phyloP scores from a whole-genome alignment of 2,797 vertebrate species.

The Macropodus opercularis region DNA sequence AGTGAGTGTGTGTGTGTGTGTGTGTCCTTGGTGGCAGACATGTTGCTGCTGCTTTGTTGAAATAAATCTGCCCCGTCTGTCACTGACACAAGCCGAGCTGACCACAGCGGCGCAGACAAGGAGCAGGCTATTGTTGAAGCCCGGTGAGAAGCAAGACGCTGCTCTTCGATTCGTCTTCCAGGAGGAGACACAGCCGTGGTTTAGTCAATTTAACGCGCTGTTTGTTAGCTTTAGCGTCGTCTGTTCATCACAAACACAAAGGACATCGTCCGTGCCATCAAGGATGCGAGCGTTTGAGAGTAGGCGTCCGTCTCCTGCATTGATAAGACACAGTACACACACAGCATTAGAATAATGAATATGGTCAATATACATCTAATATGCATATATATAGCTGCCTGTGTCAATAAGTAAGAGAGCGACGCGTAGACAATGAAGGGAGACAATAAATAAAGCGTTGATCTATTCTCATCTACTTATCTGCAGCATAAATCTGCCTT shows the following conservation, averaged over 20 bases:
- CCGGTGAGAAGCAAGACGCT: conserved; percentile 32
- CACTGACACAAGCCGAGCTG: conserved; percentile 40
- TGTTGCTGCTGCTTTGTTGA: conserved; percentile 35
- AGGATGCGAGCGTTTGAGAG: conserved; percentile 40
- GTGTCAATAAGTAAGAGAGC: conserved; percentile 51
- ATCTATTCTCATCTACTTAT: conserved; percentile 50
- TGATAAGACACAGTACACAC: conserved; percentile 64
- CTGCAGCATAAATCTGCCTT: conserved; percentile 51
- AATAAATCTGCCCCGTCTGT: conserved; percentile 47
- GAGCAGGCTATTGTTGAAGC: conserved; percentile 14
- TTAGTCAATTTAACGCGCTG: conserved; percentile 62
- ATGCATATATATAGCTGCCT: conserved; percentile 58
- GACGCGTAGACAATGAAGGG: conserved; percentile 29
- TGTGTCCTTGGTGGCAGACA: too few species aligned
- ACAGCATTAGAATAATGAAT: conserved; percentile 63
- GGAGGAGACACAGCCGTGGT: conserved; percentile 50
- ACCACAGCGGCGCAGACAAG: not conserved
- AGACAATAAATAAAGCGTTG: conserved; percentile 48
- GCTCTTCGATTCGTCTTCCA: conserved; percentile 59
- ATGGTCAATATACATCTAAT: conserved; percentile 56
- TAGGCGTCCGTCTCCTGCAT: conserved; percentile 50
- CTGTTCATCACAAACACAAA: conserved; percentile 66
- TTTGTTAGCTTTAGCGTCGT: conserved; percentile 66
- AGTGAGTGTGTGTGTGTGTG: conserved; percentile 1
- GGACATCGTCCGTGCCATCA: conserved; percentile 39